Evolutionary conservation across 2,888 invertebrate species (phyloP).

Genomic region (Tinea pellionella): DNA sequence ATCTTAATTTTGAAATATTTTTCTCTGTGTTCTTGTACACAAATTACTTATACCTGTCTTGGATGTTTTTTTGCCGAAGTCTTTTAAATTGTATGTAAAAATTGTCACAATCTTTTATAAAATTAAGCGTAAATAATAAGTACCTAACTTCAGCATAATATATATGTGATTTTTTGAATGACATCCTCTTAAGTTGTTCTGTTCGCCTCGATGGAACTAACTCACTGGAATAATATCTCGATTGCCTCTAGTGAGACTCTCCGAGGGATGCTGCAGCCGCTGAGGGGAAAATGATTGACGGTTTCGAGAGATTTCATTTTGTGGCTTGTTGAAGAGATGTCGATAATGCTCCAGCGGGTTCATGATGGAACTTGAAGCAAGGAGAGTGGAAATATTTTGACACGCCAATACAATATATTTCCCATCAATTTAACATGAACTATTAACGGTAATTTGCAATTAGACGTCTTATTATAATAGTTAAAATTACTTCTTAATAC

Average conservation of each 20-base stretch:
- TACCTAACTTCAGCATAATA: background rate
- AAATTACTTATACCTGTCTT: conserved; percentile 18
- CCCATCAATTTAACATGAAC: background rate
- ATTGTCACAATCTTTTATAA: background rate
- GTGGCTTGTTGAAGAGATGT: conserved; percentile 61
- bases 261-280: conserved; percentile 2
- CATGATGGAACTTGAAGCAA: conserved; percentile 1
- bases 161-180: background rate
- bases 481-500: background rate
- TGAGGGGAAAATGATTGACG: conserved; percentile 65
- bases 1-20: conserved; percentile 69
- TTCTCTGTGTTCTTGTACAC: conserved; percentile 35
- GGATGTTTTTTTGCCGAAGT: background rate
- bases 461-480: background rate
- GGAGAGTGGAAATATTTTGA: conserved; percentile 6
- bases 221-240: conserved; percentile 54
- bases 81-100: background rate
- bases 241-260: conserved; percentile 27
- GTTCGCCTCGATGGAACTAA: conserved; percentile 29
- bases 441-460: background rate
- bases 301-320: conserved; percentile 65
- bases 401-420: conserved; percentile 5
- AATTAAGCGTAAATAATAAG: background rate
- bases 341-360: conserved; percentile 34
- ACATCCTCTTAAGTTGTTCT: background rate